These are phyloP conservation scores for Fabriciana adippe DNA, from an alignment of 2,888 invertebrate species.

Conservation along the genomic window DNA sequence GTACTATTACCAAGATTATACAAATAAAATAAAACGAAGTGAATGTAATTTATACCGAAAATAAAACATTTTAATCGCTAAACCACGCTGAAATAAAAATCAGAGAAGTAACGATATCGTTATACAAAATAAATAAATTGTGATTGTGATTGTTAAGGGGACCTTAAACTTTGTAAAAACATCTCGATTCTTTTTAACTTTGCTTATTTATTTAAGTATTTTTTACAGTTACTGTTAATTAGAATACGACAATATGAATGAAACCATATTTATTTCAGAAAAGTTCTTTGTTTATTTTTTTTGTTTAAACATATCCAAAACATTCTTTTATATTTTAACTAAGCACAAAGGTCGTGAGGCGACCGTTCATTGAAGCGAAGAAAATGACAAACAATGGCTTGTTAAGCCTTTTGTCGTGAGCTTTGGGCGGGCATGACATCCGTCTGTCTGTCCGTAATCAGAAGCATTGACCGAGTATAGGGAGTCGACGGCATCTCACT, in stretches of 20 bases:
- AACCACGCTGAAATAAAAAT: slow-evolving; percentile 9
- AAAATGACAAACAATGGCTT: slow-evolving; percentile 71
- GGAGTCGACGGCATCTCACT: slow-evolving; percentile 13
- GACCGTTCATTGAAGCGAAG: slow-evolving; percentile 42
- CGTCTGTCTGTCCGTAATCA: slow-evolving; percentile 64
- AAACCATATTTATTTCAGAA: not conserved
- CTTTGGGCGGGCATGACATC: slow-evolving; percentile 66
- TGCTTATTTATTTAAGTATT: not conserved
- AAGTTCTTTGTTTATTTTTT: slow-evolving; percentile 1
- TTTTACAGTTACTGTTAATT: slow-evolving; percentile 6
- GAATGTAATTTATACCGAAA: slow-evolving; percentile 1
- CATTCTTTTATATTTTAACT: slow-evolving; percentile 30
- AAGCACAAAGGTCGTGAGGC: slow-evolving; percentile 38
- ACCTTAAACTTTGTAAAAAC: not conserved
- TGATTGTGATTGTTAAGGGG: not conserved
- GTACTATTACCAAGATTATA: slow-evolving; percentile 2
- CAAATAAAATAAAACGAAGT: not conserved
- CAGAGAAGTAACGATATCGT: slow-evolving; percentile 1
- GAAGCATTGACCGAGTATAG: slow-evolving; percentile 65
- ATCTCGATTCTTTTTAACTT: not conserved
- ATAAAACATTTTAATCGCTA: slow-evolving; percentile 11
- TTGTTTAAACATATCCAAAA: slow-evolving; percentile 1
- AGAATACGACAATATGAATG: not conserved
- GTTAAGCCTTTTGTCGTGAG: slow-evolving; percentile 72
- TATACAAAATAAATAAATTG: slow-evolving; percentile 6